Evolutionary conservation across 2,888 invertebrate genomes (phyloP).

Genomic region (Strigamia maritima): DNA sequence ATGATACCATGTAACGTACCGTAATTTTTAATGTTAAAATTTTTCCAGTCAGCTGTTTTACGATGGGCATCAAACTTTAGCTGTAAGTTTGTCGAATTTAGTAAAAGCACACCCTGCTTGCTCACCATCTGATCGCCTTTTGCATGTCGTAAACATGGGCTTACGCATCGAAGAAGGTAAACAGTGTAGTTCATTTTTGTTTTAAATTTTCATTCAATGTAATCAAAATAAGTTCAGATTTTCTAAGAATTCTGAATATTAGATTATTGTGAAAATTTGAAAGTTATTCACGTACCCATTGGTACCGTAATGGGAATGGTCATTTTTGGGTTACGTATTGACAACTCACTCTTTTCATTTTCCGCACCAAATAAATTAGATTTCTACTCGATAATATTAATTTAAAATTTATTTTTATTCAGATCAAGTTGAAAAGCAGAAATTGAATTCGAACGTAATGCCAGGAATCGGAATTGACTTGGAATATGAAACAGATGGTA

Average conservation of each 20-base stretch:
- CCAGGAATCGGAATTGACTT: slow-evolving; percentile 71
- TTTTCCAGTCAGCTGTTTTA: slow-evolving; percentile 84
- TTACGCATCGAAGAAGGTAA: slow-evolving; percentile 73
- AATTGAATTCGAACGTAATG: slow-evolving; percentile 44
- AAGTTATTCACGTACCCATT: too few relatives aligned
- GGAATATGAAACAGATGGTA: slow-evolving; percentile 86
- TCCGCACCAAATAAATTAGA: too few relatives aligned
- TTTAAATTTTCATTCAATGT: too few relatives aligned
- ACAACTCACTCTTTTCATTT: too few relatives aligned
- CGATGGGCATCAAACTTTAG: slow-evolving; percentile 93
- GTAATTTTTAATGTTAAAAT: background rate
- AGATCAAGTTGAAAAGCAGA: slow-evolving; percentile 33
- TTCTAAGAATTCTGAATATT: too few relatives aligned
- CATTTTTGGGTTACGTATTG: too few relatives aligned
- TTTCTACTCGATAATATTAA: background rate
- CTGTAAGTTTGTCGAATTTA: slow-evolving; percentile 74
- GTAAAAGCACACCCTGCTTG: slow-evolving; percentile 90
- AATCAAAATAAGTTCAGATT: too few relatives aligned
- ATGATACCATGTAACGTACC: slow-evolving; percentile 17
- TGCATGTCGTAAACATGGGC: slow-evolving; percentile 81
- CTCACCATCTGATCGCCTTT: slow-evolving; percentile 89
- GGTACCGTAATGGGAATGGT: too few relatives aligned
- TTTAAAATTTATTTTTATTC: background rate
- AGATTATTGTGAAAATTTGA: too few relatives aligned
- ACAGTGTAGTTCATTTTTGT: background rate